Base-by-base conservation (phyloP, 2,888 invertebrate species). In the Hoplodrina blanda region DNA sequence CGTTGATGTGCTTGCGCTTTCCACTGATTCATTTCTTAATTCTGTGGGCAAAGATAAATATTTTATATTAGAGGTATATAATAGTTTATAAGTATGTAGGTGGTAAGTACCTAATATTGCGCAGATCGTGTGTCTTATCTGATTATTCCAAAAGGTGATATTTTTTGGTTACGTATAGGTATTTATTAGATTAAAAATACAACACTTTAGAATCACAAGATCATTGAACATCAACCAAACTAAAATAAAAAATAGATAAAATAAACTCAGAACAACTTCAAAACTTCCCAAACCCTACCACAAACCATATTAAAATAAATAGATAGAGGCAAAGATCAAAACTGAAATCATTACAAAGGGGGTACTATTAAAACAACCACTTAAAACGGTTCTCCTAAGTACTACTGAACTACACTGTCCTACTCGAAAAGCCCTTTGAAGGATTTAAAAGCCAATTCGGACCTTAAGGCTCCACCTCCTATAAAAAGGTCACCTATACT, bases 401-500 rank as follows among this genome's bases (percentile, higher is more conserved):
- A 84, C 82, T 77, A 11, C 41, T 41, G 74, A 83, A 87, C 86
- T 81, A 83, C 66, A 82, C 80, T 82, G 82, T 85, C 80, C 81
- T 81, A 83, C 76, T 81, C 81, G 76, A 76, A 85, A 88, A 83
- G 80, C 76, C 85, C 84, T 88, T 87, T 85, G 86, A 88, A 84
- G 87, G 88, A 87, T 88, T 90, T 89, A 87, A 87, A 85, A 88
- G 84, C 77, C 85, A 85, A 88, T 88, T 87, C 80, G 85, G 86
- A 85, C 87, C 85, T 77, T 52, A 74, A 80, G 80, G 73, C 79
- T 74, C 69, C 74, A 86, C 84, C 86, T 88, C 80, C 85, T 88
- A 85, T 91, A 90, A 90, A 91, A 89, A 91, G 91, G 91, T 90
- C 91, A 88, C 89, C 86, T 87, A 81, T 88, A 89, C 83, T 85